Base-by-base conservation (phyloP, 2,888 invertebrate genomes). In the Sphaerophoria rueppellii region DNA sequence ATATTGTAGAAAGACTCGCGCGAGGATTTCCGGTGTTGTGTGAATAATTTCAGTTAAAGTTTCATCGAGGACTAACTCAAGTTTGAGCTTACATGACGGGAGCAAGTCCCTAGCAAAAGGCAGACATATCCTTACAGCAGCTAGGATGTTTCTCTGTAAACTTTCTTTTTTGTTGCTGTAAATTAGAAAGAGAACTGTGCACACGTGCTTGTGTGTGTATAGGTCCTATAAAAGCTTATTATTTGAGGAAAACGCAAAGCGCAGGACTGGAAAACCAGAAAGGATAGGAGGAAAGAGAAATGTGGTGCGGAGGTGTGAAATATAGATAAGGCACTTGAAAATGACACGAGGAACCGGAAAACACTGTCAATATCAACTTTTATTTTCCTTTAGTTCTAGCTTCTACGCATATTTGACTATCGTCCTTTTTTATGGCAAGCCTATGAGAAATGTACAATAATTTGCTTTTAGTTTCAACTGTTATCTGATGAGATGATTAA, bases 211-310 rank as follows among this genome's bases (percentile, higher is more conserved):
- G 6, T 67, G 6, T 2, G 2, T 60, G 83, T 75, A 54, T 78
- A 43, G 70, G 71, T 83, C 75, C 75, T 80, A 83, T 83, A 83
- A 83, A 83, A 83, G 83, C 83, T 83, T 60, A 35, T 16, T 65
- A 60, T 60, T 60, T 12, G 24, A 60, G 24, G 60, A 60, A 54
- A 48, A 14, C 34, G 14, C 35, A 61, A 24, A 65, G 71, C 52
- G 60, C 71, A 69, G 37, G 67, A 40, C 48, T 32, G 7, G 3
- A 43, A 43, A 11, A 43, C 7, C 7, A 48, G 9, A 14, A 11
- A 9, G n/a, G 14, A 65, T 24, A 24, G 37, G 32, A 57, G 63
- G 40, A 50, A 52, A 16, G 67, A 54, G 34, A n/a, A 14, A 16
- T 7, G 16, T 55, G n/a, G 43, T 60, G 40, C 24, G 40, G 40